These are phyloP conservation scores for Adelges cooleyi DNA, from an alignment of 1,140 invertebrate genomes.

Conservation along the genomic window DNA sequence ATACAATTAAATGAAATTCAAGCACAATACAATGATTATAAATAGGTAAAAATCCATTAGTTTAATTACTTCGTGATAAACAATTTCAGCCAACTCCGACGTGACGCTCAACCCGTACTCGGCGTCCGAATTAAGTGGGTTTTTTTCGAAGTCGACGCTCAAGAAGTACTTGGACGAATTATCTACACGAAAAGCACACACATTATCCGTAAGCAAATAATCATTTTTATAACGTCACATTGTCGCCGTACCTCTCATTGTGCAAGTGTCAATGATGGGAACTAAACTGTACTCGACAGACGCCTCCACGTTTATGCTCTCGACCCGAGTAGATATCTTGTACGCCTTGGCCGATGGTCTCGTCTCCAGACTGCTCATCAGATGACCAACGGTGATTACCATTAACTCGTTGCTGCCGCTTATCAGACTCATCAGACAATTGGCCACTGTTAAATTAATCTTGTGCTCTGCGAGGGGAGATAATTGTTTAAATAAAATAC, in stretches of 20 bases:
- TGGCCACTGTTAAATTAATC: conserved; percentile 64
- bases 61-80: conserved; percentile 60
- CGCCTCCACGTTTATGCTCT: conserved; percentile 65
- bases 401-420: conserved; percentile 60
- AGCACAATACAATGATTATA: background rate
- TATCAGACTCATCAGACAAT: conserved; percentile 56
- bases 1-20: conserved; percentile 34
- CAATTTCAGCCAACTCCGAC: conserved; percentile 62
- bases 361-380: conserved; percentile 59
- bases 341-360: conserved; percentile 55
- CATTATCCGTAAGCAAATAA: too few species aligned
- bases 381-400: conserved; percentile 59
- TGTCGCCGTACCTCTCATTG: conserved; percentile 18
- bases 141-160: conserved; percentile 62
- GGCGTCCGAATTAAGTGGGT: conserved; percentile 53
- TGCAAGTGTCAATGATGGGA: conserved; percentile 43
- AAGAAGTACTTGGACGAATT: conserved; percentile 55
- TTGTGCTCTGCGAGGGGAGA: conserved; percentile 54
- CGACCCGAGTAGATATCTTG: conserved; percentile 58
- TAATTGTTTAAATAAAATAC: background rate
- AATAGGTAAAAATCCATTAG: background rate
- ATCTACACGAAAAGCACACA: conserved; percentile 38
- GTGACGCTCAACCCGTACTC: conserved; percentile 56
- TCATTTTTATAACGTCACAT: too few species aligned
- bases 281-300: conserved; percentile 61